Conservation (phyloP, 2,797 vertebrate species). For the Rhynchonycteris naso region DNA sequence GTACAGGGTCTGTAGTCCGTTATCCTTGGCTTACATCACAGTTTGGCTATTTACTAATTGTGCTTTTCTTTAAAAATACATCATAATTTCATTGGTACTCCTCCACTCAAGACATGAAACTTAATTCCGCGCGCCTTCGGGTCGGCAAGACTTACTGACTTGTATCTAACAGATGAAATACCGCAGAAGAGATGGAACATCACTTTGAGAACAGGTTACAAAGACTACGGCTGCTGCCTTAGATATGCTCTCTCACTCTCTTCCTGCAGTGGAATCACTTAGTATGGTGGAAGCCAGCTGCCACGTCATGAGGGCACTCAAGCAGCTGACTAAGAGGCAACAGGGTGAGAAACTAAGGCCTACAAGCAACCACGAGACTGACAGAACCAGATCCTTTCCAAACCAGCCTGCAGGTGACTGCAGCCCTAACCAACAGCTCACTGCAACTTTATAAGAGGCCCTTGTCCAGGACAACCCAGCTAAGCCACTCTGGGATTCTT, state of each 20-base stretch:
- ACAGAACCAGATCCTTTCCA: neutral
- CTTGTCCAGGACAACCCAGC: neutral
- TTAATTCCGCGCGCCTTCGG: neutral
- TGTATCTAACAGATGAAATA: neutral
- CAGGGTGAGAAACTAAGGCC: neutral
- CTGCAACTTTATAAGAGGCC: neutral
- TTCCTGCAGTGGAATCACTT: neutral
- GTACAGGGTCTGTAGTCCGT: neutral
- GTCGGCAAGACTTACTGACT: neutral
- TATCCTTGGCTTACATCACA: neutral
- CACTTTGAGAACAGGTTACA: neutral
- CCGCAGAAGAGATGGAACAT: neutral
- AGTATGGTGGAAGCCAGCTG: neutral
- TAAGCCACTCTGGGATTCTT: neutral
- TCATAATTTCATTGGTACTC: neutral
- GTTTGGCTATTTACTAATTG: neutral
- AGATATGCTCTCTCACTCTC: neutral
- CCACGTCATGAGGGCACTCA: neutral
- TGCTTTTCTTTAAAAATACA: neutral
- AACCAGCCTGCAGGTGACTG: neutral
- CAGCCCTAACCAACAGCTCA: neutral
- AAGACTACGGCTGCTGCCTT: neutral
- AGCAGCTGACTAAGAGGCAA: neutral
- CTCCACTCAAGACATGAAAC: neutral
- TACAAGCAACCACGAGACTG: fast-evolving